phyloP scores from a whole-genome alignment of 2,113 vertebrate species.

The Myotis brandtii region DNA sequence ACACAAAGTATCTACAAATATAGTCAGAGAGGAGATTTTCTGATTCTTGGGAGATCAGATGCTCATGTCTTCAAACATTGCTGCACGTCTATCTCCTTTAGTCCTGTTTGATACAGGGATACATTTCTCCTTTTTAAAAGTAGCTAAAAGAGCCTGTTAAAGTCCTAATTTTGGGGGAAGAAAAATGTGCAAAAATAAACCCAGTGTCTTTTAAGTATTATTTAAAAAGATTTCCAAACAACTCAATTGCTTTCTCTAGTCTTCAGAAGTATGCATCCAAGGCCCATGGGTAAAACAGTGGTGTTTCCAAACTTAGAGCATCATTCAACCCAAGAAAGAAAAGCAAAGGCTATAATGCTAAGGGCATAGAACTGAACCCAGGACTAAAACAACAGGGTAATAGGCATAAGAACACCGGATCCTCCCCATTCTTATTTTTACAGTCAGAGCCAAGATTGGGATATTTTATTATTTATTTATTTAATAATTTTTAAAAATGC shows the following conservation, averaged over 20 bases:
- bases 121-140: constrained; percentile 41
- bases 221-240: constrained; percentile 40
- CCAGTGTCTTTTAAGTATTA: neutral
- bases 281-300: neutral
- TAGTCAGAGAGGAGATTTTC: constrained; percentile 66
- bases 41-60: constrained; percentile 69
- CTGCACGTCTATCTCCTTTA: neutral
- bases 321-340: neutral
- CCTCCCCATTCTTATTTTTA: neutral
- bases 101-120: constrained; percentile 4
- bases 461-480: neutral
- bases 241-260: neutral
- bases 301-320: neutral
- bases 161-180: constrained; percentile 28
- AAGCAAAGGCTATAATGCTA: neutral
- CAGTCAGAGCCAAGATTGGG: neutral
- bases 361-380: neutral
- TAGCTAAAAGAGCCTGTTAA: constrained; percentile 40
- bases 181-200: constrained; percentile 43
- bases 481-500: neutral
- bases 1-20: constrained; percentile 66
- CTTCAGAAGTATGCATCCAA: neutral
- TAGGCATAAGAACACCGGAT: neutral
- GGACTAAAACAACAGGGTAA: neutral
- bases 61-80: constrained; percentile 49